Conservation (phyloP, 1,140 invertebrate genomes). For the Drosophila watanabei region DNA sequence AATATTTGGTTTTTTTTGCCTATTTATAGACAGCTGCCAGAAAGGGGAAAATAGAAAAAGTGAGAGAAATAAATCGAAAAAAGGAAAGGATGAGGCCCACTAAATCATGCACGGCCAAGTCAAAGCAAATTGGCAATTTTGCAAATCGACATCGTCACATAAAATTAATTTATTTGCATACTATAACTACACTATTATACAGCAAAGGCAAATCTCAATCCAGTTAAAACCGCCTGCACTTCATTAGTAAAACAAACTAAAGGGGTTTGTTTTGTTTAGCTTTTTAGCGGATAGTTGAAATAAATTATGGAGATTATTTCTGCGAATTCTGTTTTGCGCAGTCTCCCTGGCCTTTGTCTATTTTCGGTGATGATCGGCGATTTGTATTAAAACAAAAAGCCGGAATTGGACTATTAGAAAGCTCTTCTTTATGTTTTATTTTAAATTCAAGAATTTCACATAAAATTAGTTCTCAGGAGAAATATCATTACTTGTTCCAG, state of each 20-base stretch:
- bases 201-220: constrained; percentile 41
- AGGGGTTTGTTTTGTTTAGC: constrained; percentile 50
- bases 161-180: constrained; percentile 39
- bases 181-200: constrained; percentile 4
- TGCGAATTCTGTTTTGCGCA: constrained; percentile 54
- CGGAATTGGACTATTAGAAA: constrained; percentile 38
- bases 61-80: background rate
- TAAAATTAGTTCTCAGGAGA: background rate
- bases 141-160: constrained; percentile 39
- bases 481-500: background rate
- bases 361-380: constrained; percentile 22
- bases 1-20: constrained; percentile 3
- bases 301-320: constrained; percentile 69
- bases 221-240: constrained; percentile 73
- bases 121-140: constrained; percentile 45
- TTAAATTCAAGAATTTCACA: constrained; percentile 1
- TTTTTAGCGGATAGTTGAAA: constrained; percentile 54
- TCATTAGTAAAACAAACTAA: constrained; percentile 79
- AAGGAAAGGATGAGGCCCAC: constrained; percentile 21
- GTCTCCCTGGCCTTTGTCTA: constrained; percentile 39
- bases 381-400: constrained; percentile 7
- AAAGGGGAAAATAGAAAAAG: background rate
- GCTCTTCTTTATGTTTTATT: background rate
- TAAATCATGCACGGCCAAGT: constrained; percentile 33
- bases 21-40: constrained; percentile 31